These are phyloP conservation scores for Rhopalosiphum padi DNA, from an alignment of 1,140 invertebrate genomes.

Conservation along the genomic window DNA sequence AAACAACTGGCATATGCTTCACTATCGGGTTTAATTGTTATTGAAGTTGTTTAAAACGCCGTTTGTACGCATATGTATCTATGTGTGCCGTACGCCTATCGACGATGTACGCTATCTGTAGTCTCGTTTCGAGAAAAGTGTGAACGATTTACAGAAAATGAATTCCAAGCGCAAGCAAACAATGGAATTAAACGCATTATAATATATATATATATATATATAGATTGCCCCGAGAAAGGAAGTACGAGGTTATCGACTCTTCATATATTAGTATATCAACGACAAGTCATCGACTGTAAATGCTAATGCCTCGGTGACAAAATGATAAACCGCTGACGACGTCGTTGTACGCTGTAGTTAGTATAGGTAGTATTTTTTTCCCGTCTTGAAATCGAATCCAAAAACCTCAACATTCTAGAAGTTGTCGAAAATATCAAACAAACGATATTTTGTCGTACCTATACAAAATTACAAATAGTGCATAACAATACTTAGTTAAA, in stretches of 20 bases:
- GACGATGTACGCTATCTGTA: neutral
- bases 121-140: neutral
- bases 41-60: neutral
- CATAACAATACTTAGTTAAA: neutral
- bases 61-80: neutral
- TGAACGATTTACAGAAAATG: neutral
- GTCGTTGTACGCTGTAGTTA: neutral
- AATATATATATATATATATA: neutral
- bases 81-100: neutral
- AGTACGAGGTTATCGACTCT: conserved; percentile 13
- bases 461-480: neutral
- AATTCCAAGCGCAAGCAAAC: neutral
- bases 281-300: conserved; percentile 43
- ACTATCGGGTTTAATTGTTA: conserved; percentile 30
- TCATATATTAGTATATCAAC: conserved; percentile 8
- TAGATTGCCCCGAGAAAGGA: neutral
- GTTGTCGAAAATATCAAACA: neutral
- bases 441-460: neutral
- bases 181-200: neutral
- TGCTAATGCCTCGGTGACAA: conserved; percentile 24
- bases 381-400: neutral
- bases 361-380: neutral
- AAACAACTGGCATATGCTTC: neutral
- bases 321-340: conserved; percentile 17
- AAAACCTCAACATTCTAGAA: neutral